Conservation (phyloP, 2,113 vertebrate species). For the Chloebia gouldiae region DNA sequence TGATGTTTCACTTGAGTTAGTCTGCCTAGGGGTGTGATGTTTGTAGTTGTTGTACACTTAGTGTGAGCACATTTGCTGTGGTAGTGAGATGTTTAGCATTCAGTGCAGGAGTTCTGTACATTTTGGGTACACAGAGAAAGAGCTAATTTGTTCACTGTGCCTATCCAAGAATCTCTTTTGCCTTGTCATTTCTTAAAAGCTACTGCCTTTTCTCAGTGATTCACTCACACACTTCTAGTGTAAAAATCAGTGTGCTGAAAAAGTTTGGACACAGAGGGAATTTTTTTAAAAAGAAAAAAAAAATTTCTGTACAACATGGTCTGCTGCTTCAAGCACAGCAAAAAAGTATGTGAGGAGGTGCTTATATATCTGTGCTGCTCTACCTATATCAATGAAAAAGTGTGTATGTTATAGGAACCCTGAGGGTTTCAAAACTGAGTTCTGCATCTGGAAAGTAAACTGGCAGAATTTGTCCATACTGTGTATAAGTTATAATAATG, state of each 20-base stretch:
- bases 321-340: background rate
- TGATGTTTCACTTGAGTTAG: background rate
- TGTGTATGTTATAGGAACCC: background rate
- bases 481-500: background rate
- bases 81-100: background rate
- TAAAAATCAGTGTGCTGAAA: background rate
- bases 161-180: background rate
- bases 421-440: background rate
- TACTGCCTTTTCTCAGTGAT: background rate
- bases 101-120: background rate
- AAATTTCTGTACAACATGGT: background rate
- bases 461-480: background rate
- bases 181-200: background rate
- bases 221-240: background rate
- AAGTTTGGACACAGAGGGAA: background rate
- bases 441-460: background rate
- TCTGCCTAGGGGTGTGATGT: background rate
- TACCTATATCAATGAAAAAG: background rate
- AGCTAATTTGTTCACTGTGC: background rate
- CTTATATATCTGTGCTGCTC: background rate
- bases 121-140: background rate
- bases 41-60: background rate
- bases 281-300: background rate
- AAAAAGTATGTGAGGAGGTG: background rate
- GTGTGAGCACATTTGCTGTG: background rate